These are phyloP conservation scores for Oscheius onirici DNA, from an alignment of 2,888 invertebrate species.

Conservation along the genomic window DNA sequence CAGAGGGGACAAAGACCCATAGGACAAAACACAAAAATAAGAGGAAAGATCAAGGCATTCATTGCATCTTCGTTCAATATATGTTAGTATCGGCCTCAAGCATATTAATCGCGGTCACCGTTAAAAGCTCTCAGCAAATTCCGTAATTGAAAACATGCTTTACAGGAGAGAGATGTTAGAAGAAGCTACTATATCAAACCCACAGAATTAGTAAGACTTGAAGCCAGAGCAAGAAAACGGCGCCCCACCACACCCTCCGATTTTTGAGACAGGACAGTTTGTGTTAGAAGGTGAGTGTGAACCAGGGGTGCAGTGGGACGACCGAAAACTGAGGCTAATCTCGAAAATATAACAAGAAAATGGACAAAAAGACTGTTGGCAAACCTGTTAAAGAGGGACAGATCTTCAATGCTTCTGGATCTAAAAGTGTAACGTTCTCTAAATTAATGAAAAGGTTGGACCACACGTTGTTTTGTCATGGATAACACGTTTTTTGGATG, in stretches of 20 bases:
- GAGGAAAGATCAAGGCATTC: neutral
- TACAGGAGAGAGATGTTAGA: constrained; percentile 4
- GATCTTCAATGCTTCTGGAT: constrained; percentile 71
- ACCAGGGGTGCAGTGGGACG: constrained; percentile 41
- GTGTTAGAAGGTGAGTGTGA: neutral
- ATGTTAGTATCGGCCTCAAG: neutral
- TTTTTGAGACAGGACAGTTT: neutral
- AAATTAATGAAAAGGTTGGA: constrained; percentile 7
- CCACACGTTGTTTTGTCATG: neutral
- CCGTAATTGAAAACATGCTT: neutral
- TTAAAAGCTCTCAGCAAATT: too few relatives aligned
- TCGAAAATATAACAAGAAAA: too few relatives aligned
- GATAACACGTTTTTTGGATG: too few relatives aligned
- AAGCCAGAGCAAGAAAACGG: neutral
- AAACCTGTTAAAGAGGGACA: constrained; percentile 72
- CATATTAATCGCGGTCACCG: neutral
- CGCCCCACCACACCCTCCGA: neutral
- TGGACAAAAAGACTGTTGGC: constrained; percentile 32
- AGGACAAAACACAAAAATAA: constrained; percentile 4
- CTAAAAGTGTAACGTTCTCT: constrained; percentile 45
- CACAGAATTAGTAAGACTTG: neutral
- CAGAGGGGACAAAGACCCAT: constrained; percentile 30
- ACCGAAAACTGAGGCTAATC: constrained; percentile 13
- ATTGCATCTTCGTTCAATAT: constrained; percentile 37
- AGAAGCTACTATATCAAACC: neutral